phyloP scores from a whole-genome alignment of 2,888 invertebrate species.

The Strigamia crassipes region DNA sequence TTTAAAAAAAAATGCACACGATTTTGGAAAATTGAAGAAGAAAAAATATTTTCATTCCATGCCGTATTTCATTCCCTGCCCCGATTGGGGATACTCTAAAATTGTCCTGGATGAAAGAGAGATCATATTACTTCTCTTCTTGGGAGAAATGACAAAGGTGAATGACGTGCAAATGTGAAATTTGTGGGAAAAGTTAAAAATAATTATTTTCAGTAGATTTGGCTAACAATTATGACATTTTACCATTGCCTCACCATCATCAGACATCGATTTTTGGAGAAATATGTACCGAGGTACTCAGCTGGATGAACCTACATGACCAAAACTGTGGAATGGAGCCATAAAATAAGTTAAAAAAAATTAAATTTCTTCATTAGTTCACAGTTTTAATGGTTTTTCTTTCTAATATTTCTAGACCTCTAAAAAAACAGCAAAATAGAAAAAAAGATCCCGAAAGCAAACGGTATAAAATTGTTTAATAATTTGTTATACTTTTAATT shows the following conservation, averaged over 20 bases:
- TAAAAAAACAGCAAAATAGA: no score
- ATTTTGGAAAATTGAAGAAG: not conserved
- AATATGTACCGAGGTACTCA: constrained; percentile 12
- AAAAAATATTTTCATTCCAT: not conserved
- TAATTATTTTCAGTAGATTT: not conserved
- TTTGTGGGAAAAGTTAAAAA: not conserved
- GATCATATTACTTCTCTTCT: constrained; percentile 41
- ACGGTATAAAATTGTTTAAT: no score
- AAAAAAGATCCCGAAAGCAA: no score
- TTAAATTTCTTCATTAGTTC: no score
- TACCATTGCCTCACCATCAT: constrained; percentile 13
- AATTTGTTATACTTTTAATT: no score
- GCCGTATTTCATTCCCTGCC: constrained; percentile 1
- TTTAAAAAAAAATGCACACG: not conserved
- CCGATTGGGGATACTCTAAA: constrained; percentile 43
- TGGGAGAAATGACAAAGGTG: constrained; percentile 45
- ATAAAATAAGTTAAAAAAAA: not conserved
- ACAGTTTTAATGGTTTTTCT: no score
- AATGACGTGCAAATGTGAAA: not conserved
- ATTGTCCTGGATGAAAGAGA: constrained; percentile 43
- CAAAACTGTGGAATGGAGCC: not conserved
- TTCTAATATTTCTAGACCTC: no score
- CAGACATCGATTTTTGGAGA: constrained; percentile 29
- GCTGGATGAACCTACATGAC: not conserved
- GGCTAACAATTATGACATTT: constrained; percentile 26